Base-by-base conservation (phyloP, 2,888 invertebrate species). In the Bombylius major region DNA sequence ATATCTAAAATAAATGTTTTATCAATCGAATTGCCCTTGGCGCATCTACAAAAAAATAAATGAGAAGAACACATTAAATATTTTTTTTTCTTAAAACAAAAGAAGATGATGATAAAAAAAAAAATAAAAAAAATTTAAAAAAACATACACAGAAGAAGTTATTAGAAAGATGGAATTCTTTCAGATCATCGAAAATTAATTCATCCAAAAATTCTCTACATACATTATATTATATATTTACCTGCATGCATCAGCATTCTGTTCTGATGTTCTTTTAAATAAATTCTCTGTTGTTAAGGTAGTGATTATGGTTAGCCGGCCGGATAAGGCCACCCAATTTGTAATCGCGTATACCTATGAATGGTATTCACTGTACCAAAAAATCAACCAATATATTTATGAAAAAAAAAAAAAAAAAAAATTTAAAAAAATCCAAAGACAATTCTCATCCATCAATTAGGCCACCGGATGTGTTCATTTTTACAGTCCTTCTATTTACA, bases 401-500 rank as follows among this genome's bases (percentile, higher is more conserved):
- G 23, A 23, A 23, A 23, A 23, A 23, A 23, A 23, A 23, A 23
- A 23, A 23, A 23, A 23, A 23, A 42, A 42, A 42, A 42, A 23
- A 23, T 23, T 23, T 23, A 1, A 23, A 23, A 42, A 11, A 42
- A 11, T 42, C 39, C 39, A 42, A 42, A 42, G 39, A 42, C 39
- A 42, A 45, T n/a, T 14, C 45, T 55, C 55, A 51, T 55, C 44
- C 55, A 55, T 55, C 55, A 55, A 55, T 55, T 55, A 55, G 55
- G 55, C 55, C 55, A 51, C 55, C 55, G 55, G 55, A 55, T 55
- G 55, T 55, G 55, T 55, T 55, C 51, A 55, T 55, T 55, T 51
- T 55, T 51, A 55, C 55, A 55, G 51, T 55, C 55, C 55, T 51
- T 14, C 14, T 14, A n/a, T 45, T 55, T 55, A 51, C 55, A 55